Percentiles rank a stretch among this genome's conserved stretches.
These are phyloP conservation scores for Eumaeus atala DNA, from an alignment of 1,140 invertebrate species.

Conservation along the genomic window DNA sequence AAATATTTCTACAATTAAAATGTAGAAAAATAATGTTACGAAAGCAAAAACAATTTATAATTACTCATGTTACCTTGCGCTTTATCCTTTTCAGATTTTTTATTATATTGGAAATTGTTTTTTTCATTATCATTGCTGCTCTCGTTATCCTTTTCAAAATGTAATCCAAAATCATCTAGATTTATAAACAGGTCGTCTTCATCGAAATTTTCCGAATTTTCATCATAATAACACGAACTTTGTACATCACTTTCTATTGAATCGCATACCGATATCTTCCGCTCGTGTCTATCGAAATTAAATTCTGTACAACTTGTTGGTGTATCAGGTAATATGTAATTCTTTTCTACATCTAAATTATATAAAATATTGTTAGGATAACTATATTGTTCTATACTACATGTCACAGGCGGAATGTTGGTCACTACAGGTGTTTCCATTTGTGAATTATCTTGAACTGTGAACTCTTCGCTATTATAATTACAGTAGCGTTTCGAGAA, in stretches of 20 bases:
- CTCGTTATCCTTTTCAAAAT: constrained; percentile 45
- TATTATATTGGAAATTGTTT: constrained; percentile 27
- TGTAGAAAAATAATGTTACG: too few relatives aligned
- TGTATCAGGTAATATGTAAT: constrained; percentile 55
- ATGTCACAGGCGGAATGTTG: constrained; percentile 36
- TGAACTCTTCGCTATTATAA: constrained; percentile 47
- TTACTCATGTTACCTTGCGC: constrained; percentile 38
- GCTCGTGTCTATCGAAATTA: constrained; percentile 49
- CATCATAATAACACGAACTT: constrained; percentile 59
- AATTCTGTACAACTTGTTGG: constrained; percentile 64
- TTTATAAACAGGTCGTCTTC: constrained; percentile 65
- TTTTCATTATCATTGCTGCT: constrained; percentile 18
- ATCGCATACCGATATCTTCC: constrained; percentile 57
- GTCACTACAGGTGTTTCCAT: constrained; percentile 25
- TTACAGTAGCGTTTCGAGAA: constrained; percentile 67
- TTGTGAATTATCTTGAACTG: constrained; percentile 28
- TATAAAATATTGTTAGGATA: constrained; percentile 65
- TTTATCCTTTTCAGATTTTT: constrained; percentile 42
- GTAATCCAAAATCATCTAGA: constrained; percentile 59
- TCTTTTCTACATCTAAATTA: constrained; percentile 50
- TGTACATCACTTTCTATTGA: constrained; percentile 62
- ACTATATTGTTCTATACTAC: constrained; percentile 64
- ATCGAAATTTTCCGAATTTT: constrained; percentile 59
- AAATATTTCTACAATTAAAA: too few relatives aligned
- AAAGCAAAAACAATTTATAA: too few relatives aligned